These are phyloP conservation scores for Periphyllus acericola DNA, from an alignment of 2,888 invertebrate genomes.

Conservation along the genomic window DNA sequence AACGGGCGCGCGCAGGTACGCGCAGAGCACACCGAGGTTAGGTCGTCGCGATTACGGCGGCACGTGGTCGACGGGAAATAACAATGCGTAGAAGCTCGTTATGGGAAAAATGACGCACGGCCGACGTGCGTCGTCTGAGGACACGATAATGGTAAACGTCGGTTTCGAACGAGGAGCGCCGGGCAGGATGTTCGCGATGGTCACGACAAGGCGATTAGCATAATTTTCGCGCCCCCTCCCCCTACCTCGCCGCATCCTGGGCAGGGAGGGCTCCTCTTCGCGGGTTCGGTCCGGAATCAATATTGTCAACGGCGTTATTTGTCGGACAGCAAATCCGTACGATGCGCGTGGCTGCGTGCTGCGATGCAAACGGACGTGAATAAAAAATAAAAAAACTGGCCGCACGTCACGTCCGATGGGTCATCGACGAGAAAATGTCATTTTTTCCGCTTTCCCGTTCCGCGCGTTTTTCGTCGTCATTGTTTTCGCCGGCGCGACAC, in stretches of 20 bases:
- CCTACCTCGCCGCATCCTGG: too few relatives aligned
- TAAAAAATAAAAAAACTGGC: background rate
- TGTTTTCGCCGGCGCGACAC: too few relatives aligned
- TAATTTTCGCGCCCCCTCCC: background rate
- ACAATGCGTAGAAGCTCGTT: background rate
- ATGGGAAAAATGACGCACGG: background rate
- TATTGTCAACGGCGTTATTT: background rate
- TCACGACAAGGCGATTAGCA: background rate
- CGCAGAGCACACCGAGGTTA: too few relatives aligned
- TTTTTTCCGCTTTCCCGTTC: background rate
- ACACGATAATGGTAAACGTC: background rate
- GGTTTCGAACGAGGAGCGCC: too few relatives aligned
- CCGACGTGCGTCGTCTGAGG: too few relatives aligned
- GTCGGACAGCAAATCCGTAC: background rate
- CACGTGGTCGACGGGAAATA: too few relatives aligned
- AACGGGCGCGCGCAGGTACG: too few relatives aligned
- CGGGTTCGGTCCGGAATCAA: slow-evolving; percentile 6
- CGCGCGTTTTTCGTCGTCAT: too few relatives aligned
- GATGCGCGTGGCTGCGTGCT: background rate
- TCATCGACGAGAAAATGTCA: slow-evolving; percentile 13
- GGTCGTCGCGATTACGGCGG: too few relatives aligned
- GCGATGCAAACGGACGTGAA: background rate
- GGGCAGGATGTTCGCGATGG: background rate
- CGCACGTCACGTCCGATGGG: background rate
- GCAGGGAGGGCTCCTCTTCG: too few relatives aligned